A percentile compares a stretch with the other conserved stretches of the same genome.
These are phyloP conservation scores for Copidosoma aretas DNA, from an alignment of 2,888 invertebrate genomes.

Conservation along the genomic window DNA sequence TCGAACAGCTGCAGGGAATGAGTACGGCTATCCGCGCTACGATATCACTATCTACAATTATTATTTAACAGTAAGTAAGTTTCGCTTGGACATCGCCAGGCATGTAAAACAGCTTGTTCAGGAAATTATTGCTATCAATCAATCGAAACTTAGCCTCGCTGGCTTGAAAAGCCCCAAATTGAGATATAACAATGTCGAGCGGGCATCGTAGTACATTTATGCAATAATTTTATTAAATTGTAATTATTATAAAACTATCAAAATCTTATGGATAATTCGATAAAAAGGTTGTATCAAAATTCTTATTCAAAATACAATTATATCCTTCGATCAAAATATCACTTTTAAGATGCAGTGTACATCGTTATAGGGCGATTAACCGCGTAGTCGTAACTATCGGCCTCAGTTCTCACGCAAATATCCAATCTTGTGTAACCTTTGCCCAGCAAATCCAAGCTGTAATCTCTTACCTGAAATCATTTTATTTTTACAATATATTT, in stretches of 20 bases:
- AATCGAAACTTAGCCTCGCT: conserved; percentile 53
- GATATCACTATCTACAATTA: too few relatives aligned
- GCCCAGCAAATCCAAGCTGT: conserved; percentile 59
- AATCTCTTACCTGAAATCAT: conserved; percentile 59
- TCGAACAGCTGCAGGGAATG: too few relatives aligned
- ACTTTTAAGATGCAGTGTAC: conserved; percentile 41
- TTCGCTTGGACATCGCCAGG: conserved; percentile 68
- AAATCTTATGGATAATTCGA: too few relatives aligned
- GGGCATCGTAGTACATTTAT: too few relatives aligned
- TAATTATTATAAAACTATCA: too few relatives aligned
- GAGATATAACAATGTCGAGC: too few relatives aligned
- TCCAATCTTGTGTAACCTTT: conserved; percentile 62
- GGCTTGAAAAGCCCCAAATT: conserved; percentile 35
- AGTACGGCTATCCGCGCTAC: too few relatives aligned
- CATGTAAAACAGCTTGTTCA: conserved; percentile 49
- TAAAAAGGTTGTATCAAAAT: neutral
- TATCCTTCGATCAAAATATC: too few relatives aligned
- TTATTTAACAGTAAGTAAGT: conserved; percentile 69
- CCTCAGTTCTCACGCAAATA: conserved; percentile 65
- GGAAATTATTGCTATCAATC: conserved; percentile 50
- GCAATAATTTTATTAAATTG: too few relatives aligned
- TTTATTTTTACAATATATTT: neutral
- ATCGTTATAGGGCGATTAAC: conserved; percentile 63
- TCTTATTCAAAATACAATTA: neutral
- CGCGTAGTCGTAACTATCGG: conserved; percentile 64